These are phyloP conservation scores for Neoarius graeffei DNA, from an alignment of 2,113 vertebrate genomes.

Conservation along the genomic window DNA sequence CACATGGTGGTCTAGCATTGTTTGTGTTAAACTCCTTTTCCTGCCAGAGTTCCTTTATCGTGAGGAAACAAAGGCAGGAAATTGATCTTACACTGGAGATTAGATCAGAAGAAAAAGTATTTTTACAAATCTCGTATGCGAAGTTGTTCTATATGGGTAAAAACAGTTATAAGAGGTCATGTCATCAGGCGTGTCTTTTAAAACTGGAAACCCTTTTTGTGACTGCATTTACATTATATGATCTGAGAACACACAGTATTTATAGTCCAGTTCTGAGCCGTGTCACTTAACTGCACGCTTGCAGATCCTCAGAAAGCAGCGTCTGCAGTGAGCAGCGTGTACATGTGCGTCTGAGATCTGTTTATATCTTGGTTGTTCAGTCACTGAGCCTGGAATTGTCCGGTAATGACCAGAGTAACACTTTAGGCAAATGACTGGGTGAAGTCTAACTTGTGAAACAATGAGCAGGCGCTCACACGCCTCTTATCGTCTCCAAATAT, in stretches of 20 bases:
- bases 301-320: background rate
- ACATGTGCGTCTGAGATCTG: no score
- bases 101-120: background rate
- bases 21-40: constrained; percentile 32
- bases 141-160: background rate
- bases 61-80: constrained; percentile 52
- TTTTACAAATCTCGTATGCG: background rate
- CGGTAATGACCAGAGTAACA: background rate
- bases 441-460: background rate
- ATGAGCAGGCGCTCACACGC: background rate
- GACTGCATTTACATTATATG: background rate
- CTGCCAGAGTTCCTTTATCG: background rate
- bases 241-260: background rate
- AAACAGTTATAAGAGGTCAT: background rate
- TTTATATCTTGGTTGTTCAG: background rate
- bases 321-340: background rate
- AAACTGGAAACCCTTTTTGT: background rate
- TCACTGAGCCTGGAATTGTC: no score
- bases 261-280: background rate
- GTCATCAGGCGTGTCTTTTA: background rate
- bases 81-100: background rate
- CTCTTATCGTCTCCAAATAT: background rate
- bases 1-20: background rate
- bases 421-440: background rate
- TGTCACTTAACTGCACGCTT: background rate